Evolutionary conservation across 2,797 vertebrate species (phyloP), one percentile per base, ranked within the genome.

Genomic region (Antennarius maculatus): DNA sequence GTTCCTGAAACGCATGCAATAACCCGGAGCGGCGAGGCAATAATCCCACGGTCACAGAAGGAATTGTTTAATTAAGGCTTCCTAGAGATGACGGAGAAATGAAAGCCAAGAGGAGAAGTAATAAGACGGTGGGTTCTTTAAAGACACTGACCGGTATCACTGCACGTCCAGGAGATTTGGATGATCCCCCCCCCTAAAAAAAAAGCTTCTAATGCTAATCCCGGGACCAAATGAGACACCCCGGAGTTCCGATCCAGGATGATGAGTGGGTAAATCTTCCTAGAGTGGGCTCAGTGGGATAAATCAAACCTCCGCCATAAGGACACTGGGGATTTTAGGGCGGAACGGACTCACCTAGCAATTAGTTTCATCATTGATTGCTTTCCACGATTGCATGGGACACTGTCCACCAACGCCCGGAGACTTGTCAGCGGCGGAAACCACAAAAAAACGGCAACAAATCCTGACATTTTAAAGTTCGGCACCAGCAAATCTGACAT

Each of bases 231-330:
- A 61, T 69, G 52, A 39, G 27, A 55, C 54, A 13, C 63, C 70
- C 71, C 13, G 56, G 54, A 73, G 67, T 60, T 74, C 66, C 59
- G 63, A 84, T 86, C 79, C 66, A 53, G 67, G 74, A 86, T 77
- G 65, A 85, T 83, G 65, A 87, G 54, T 11, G 1, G 62, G 70
- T 80, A 53, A 85, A 77, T 76, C 77, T 74, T 78, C 56, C 61
- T 29, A 50, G 67, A 61, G 60, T n/a, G 39, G 60, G 54, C 61
- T 67, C 23, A 50, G 58, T 39, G 69, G 84, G 42, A 83, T 77
- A 80, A 88, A 84, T 84, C 66, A 81, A 75, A 77, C 74, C 71
- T 70, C 77, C 41, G 57, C 59, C 52, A 43, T 50, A 18, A 31
- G 37, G 37, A 39, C 6, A 10, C 7, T 8, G 10, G 37, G 37